Evolutionary conservation across 1,140 invertebrate species (phyloP), one percentile per base, ranked within the genome.

Genomic region (Lepidurus arcticus): DNA sequence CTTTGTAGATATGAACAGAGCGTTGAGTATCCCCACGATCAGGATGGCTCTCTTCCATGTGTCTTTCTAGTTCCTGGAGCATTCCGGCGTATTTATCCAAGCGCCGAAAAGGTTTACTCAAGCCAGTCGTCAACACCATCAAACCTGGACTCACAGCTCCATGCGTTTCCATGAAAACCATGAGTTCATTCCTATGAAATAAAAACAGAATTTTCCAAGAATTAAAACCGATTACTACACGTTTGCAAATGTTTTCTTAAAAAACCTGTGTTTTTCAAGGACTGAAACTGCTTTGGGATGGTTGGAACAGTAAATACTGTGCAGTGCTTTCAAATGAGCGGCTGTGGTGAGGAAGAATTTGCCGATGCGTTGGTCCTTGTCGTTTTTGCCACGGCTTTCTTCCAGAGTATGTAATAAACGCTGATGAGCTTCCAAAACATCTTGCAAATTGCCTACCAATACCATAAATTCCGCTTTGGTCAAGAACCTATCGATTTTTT

Each of bases 11-110:
- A 80, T 91, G 90, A 81, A 96, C 92, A 73, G 96, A 96, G 80
- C 97, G 87, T 84, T 98, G 96, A 1, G 96, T 94, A 84, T 99
- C 97, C 3, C 97, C 98, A 80, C 97, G 88, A 86, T 99, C 98
- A 2, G 93, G 90, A 86, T 99, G 96, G 83, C 91, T 92, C 85
- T 98, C 97, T 88, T 96, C 93, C 44, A 97, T 93, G 84, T 98
- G 96, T 79, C 96, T 87, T 83, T 98, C 95, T 74, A 99, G 85
- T 85, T 99, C 97, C 86, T 98, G 95, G 24, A 99, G 87, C 90
- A 94, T 92, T 43, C 91, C 91, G 7, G 95, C 92, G 85, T 98
- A 99, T 84, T 97, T 98, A 82, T 98, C 95, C 44, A 99, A 86
- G 78, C 97, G 90, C 75, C 96, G 89, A 85, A 99, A 99, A 7